Conservation (phyloP, 2,797 vertebrate species). For the Hafferia zeledoni region DNA sequence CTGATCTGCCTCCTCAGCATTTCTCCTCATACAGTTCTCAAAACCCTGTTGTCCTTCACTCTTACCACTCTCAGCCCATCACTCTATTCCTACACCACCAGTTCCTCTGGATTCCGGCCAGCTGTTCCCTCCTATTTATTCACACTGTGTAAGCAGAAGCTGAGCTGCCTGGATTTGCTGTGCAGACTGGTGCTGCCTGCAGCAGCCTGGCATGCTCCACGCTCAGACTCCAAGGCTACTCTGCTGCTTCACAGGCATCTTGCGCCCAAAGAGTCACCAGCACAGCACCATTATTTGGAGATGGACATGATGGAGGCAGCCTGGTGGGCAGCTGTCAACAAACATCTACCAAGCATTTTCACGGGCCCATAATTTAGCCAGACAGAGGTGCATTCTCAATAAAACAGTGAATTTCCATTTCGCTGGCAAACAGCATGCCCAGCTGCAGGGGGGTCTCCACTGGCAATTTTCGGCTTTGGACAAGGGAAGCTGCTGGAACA, state of each 20-base stretch:
- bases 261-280: neutral
- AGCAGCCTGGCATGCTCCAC: neutral
- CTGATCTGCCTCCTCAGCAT: neutral
- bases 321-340: neutral
- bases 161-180: neutral
- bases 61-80: neutral
- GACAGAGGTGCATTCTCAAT: neutral
- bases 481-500: neutral
- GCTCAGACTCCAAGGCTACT: neutral
- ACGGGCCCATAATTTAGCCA: neutral
- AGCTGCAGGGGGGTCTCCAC: neutral
- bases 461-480: neutral
- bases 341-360: neutral
- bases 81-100: neutral
- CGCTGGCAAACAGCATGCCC: neutral
- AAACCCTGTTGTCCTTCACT: neutral
- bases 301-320: neutral
- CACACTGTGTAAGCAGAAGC: neutral
- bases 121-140: neutral
- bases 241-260: neutral
- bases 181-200: rapidly evolving
- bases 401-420: neutral
- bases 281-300: neutral
- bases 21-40: neutral
- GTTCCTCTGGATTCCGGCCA: neutral